Evolutionary conservation across 2,888 invertebrate species (phyloP).

Genomic region (Nycteola revayana): DNA sequence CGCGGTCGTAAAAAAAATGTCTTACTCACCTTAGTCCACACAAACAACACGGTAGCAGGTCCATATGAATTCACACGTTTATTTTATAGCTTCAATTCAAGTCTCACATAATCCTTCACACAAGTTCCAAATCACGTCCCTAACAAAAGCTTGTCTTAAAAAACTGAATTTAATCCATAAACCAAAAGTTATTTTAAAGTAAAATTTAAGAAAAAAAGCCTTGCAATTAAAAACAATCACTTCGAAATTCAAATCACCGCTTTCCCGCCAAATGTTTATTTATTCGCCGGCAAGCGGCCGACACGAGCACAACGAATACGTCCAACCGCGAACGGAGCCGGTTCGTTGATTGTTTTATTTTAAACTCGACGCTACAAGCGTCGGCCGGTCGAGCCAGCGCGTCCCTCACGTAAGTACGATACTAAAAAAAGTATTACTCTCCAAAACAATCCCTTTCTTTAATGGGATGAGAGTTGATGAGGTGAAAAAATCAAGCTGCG

Average conservation of each 20-base stretch:
- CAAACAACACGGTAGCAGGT: constrained; percentile 10
- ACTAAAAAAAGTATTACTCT: constrained; percentile 44
- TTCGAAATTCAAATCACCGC: constrained; percentile 23
- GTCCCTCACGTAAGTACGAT: constrained; percentile 34
- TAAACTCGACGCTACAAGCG: constrained; percentile 47
- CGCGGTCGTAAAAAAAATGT: too few relatives aligned
- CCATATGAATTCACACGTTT: constrained; percentile 39
- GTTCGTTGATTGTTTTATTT: constrained; percentile 76
- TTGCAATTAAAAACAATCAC: constrained; percentile 8
- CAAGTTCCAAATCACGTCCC: constrained; percentile 39
- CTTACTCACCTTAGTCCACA: constrained; percentile 1
- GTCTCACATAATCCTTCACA: constrained; percentile 44
- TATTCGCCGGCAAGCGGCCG: constrained; percentile 36
- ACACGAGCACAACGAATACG: constrained; percentile 45
- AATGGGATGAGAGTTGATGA: constrained; percentile 31
- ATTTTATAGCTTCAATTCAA: constrained; percentile 40
- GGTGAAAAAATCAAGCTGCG: constrained; percentile 26
- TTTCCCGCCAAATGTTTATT: constrained; percentile 65
- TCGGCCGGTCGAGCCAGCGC: constrained; percentile 28
- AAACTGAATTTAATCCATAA: too few relatives aligned
- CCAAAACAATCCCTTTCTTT: constrained; percentile 39
- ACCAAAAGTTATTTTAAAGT: too few relatives aligned
- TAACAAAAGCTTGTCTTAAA: constrained; percentile 7
- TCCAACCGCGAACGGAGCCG: constrained; percentile 69
- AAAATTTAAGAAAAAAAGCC: constrained; percentile 6